Base-by-base conservation (phyloP, 2,888 invertebrate genomes). In the Drosophila macrospina region DNA sequence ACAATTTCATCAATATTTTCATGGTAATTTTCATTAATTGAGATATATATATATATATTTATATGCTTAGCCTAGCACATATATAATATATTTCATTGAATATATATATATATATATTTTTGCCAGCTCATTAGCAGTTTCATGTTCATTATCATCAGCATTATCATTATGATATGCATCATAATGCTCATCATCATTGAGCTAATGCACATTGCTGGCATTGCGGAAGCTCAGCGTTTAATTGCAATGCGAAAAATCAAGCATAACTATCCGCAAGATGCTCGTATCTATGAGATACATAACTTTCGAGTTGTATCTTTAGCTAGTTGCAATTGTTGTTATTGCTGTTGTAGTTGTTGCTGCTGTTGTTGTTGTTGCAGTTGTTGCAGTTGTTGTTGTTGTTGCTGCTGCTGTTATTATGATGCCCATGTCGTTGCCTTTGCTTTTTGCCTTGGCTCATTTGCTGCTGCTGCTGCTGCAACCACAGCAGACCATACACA, bases 201-300 rank as follows among this genome's bases (percentile, higher is more conserved):
- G 42, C 51, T 52, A 60, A 74, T 71, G 71, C 45, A 51, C 32
- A 41, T 48, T 71, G 67, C 74, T 71, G 67, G 77, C 75, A 72
- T 69, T 73, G 82, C 82, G 82, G 82, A 82, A 82, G 77, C 82
- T 59, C 16, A 15, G 52, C 62, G 71, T 77, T 81, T 81, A 85
- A 82, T 85, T 82, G 81, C 85, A 74, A 74, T 81, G 81, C 81
- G 77, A 81, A 73, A 73, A 70, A 69, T 57, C 55, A 71, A 47
- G 50, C 54, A 64, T 64, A 69, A 52, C 68, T 51, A 51, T 44
- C 36, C 42, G 28, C 64, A 66, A 61, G 54, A 70, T 71, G 75
- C 71, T 59, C 48, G 55, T 74, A 74, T 74, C 74, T 67, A 61
- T 52, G 51, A 67, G 51, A 71, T 61, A 57, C 62, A 78, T 83